phyloP scores from a whole-genome alignment of 2,113 vertebrate species.

The Clupea harengus region DNA sequence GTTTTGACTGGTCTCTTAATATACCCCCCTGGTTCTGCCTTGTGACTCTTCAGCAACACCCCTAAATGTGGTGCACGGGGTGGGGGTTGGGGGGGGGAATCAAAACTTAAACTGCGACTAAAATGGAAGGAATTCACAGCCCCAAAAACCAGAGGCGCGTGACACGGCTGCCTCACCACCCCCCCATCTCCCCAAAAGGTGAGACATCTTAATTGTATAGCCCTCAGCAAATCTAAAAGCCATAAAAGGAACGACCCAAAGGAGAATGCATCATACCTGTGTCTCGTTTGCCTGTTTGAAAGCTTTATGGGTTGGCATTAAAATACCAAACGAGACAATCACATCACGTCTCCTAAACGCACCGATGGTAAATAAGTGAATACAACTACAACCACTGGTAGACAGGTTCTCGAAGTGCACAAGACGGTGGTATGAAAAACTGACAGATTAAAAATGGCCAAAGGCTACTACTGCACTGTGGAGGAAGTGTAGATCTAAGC shows the following conservation, averaged over 20 bases:
- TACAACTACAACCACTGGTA: neutral
- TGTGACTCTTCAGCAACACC: neutral
- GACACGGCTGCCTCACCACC: neutral
- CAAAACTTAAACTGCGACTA: conserved; percentile 30
- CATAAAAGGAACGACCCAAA: neutral
- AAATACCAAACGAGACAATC: too few species aligned
- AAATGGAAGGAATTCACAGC: conserved; percentile 40
- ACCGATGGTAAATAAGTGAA: neutral
- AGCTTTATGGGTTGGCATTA: neutral
- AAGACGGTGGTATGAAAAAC: too few species aligned
- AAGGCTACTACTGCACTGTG: neutral
- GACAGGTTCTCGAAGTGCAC: too few species aligned
- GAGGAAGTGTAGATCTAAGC: neutral
- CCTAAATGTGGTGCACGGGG: neutral
- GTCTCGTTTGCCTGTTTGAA: neutral
- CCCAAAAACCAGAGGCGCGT: conserved; percentile 24
- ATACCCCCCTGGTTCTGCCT: neutral
- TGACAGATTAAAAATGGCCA: neutral
- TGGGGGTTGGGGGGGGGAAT: neutral
- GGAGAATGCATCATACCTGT: neutral
- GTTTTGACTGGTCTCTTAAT: conserved; percentile 8
- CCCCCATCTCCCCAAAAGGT: neutral
- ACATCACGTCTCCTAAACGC: too few species aligned
- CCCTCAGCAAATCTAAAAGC: neutral
- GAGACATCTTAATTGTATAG: neutral